Base-by-base conservation (phyloP, 2,797 vertebrate genomes). In the Megalops cyprinoides region DNA sequence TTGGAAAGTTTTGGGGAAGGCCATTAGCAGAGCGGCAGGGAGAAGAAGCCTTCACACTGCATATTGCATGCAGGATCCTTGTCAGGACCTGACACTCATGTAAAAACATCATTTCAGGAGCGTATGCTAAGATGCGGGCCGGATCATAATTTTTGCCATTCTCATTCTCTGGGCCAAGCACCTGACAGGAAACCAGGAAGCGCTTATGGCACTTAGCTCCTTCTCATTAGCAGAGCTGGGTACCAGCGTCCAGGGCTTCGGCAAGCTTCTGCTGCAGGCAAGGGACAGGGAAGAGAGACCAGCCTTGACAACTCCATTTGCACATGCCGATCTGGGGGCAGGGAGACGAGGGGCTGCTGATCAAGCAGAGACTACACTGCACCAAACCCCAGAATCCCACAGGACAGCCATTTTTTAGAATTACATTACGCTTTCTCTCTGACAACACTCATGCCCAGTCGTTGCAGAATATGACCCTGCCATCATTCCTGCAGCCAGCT, bases 301-400 rank as follows among this genome's bases (percentile, higher is more conserved):
- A 28, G 28, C 12, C 62, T n/a, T 67, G 34, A 67, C 14, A 42
- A 74, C 71, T 74, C 71, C 71, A 48, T 74, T 48, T 48, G 39
- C 23, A 74, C 71, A 74, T n/a, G 44, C 42, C 39, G 48, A 23
- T 46, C 20, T 15, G 1, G 44, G 7, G 42, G 5, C 20, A 5
- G 25, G 12, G 3, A 53, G 51, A 3, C 12, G 2, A 12, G 15
- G 6, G 9, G 8, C 25, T 62, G 9, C 65, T 18, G 18, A 39
- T 18, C 34, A 39, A 39, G n/a, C 39, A 37, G 20, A 44, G 23
- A 71, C 37, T 1, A 18, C 23, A 71, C 8, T n/a, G 20, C 10
- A 71, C 15, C 37, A 42, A 71, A 71, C 39, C 67, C 62, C 39
- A 18, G 20, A 39, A 44, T 37, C 67, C 20, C 3, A 44, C 37